phyloP scores from a whole-genome alignment of 1,140 invertebrate species.

The Drosophila auraria region DNA sequence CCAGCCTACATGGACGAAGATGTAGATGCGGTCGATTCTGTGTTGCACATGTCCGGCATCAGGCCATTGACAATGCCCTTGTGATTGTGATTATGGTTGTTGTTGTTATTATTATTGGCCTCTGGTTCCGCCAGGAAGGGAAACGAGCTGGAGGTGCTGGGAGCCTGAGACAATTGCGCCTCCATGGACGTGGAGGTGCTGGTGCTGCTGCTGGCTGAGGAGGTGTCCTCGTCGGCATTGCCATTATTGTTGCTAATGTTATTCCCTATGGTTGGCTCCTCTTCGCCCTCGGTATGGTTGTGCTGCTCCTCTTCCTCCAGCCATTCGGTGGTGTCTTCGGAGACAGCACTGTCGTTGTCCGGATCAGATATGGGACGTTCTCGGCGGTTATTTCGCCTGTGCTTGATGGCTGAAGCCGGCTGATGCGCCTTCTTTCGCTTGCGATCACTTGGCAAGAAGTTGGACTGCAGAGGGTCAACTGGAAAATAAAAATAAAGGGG shows the following conservation, averaged over 20 bases:
- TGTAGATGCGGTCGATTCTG: conserved; percentile 52
- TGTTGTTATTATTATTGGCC: conserved; percentile 56
- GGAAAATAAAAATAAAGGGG: no score
- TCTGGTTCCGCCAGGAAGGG: conserved; percentile 40
- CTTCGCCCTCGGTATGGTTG: conserved; percentile 4
- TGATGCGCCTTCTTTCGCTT: conserved; percentile 50
- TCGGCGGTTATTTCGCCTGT: conserved; percentile 20
- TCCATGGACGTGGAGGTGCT: conserved; percentile 58
- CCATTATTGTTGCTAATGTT: conserved; percentile 9
- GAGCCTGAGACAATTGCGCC: conserved; percentile 65
- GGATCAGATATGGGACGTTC: conserved; percentile 13
- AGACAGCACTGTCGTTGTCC: conserved; percentile 29
- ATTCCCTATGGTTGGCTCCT: neutral
- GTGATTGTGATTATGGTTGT: conserved; percentile 45
- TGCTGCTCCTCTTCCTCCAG: conserved; percentile 23
- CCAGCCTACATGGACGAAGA: conserved; percentile 39
- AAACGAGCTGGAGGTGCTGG: conserved; percentile 61
- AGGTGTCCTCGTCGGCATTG: conserved; percentile 13
- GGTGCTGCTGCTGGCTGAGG: conserved; percentile 5
- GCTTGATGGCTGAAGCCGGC: conserved; percentile 39
- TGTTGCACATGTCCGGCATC: conserved; percentile 18
- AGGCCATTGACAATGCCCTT: conserved; percentile 28
- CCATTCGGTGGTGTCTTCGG: conserved; percentile 34
- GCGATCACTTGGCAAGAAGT: conserved; percentile 30
- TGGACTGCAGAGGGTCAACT: conserved; percentile 51